phyloP scores from a whole-genome alignment of 1,140 invertebrate species.

The Littorina saxatilis region DNA sequence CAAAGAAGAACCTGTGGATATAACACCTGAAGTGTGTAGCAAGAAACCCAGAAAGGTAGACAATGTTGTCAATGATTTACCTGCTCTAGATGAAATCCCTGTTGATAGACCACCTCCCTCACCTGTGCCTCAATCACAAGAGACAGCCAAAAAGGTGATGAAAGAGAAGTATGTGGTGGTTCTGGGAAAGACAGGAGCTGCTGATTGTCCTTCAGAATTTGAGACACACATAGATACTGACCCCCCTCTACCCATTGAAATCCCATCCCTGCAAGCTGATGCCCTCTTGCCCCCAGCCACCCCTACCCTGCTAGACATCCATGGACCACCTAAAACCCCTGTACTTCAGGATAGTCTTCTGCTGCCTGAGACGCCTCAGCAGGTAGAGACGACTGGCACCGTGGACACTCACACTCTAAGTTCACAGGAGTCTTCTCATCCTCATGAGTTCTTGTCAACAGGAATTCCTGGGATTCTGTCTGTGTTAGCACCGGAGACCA shows the following conservation, averaged over 20 bases:
- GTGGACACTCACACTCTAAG: background rate
- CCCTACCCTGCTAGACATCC: constrained; percentile 25
- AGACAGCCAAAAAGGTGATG: background rate
- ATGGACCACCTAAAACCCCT: constrained; percentile 28
- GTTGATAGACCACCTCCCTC: background rate
- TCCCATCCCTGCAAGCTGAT: constrained; percentile 24
- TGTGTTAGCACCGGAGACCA: background rate
- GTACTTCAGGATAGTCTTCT: constrained; percentile 13
- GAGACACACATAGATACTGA: constrained; percentile 16
- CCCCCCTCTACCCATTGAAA: constrained; percentile 22
- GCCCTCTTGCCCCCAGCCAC: constrained; percentile 32
- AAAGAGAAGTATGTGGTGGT: constrained; percentile 33
- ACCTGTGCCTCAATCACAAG: background rate
- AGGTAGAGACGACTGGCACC: background rate
- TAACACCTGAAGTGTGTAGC: background rate
- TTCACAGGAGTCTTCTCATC: too few relatives aligned
- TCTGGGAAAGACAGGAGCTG: constrained; percentile 14
- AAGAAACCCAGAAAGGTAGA: background rate
- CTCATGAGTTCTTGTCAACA: background rate
- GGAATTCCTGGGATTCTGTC: background rate
- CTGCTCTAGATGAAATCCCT: background rate
- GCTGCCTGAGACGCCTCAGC: constrained; percentile 12
- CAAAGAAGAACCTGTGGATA: background rate
- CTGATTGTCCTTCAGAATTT: background rate
- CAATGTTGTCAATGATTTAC: background rate